These are phyloP conservation scores for human (Homo sapiens) DNA, from an alignment of 2,113 vertebrate species.

Conservation along the genomic window GRCh38 chr3:52299501-52300000, in stretches of 20 bases:
- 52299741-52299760: neutral
- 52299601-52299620: neutral
- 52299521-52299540: constrained; percentile 2
- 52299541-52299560: neutral
- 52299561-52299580: neutral
- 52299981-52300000: neutral
- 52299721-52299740: neutral
- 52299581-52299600: neutral
- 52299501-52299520: constrained; percentile 40
- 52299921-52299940: neutral
- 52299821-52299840: neutral
- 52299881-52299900: neutral
- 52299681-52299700: neutral
- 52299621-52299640: neutral
- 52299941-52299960: neutral
- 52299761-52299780: neutral
- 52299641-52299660: neutral
- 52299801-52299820: neutral
- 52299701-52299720: neutral
- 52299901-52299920: neutral
- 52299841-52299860: neutral
- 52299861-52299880: neutral
- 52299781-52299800: neutral
- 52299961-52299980: neutral
- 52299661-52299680: neutral